Evolutionary conservation across 30 jellyfish, hydroid and myxozoan species (phyloP).

Genomic region (Mastigias papua): DNA sequence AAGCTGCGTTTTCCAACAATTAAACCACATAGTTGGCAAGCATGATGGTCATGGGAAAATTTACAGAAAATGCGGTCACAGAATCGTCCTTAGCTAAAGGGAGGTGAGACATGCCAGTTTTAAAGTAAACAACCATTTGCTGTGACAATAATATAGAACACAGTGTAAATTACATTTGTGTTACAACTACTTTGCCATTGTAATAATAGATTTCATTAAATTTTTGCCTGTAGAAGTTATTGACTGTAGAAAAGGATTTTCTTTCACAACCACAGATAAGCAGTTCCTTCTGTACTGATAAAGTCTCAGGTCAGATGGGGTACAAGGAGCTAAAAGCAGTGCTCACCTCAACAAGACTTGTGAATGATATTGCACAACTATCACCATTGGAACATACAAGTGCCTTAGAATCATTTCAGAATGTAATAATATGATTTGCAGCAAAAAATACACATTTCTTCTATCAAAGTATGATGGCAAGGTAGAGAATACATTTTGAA

Average conservation of each 20-base stretch:
- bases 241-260: not conserved
- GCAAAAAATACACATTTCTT: constrained; percentile 41
- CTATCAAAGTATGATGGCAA: constrained; percentile 34
- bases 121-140: too few relatives aligned
- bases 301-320: constrained; percentile 26
- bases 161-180: not conserved
- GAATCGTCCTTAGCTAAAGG: constrained; percentile 19
- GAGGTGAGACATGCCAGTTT: not conserved
- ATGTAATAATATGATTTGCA: constrained; percentile 29
- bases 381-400: constrained; percentile 63
- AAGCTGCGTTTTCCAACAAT: too few relatives aligned
- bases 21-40: too few relatives aligned
- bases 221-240: not conserved
- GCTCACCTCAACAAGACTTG: constrained; percentile 18
- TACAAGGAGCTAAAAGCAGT: constrained; percentile 35
- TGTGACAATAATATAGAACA: too few relatives aligned
- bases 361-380: constrained; percentile 23
- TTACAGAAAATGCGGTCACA: constrained; percentile 25
- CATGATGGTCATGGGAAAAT: constrained; percentile 12
- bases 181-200: not conserved
- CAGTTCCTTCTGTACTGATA: not conserved
- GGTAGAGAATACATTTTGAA: too few relatives aligned
- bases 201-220: too few relatives aligned
- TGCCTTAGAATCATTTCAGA: constrained; percentile 50
- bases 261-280: not conserved